Evolutionary conservation across 2,113 vertebrate genomes (phyloP).

Genomic region (Colius striatus): DNA sequence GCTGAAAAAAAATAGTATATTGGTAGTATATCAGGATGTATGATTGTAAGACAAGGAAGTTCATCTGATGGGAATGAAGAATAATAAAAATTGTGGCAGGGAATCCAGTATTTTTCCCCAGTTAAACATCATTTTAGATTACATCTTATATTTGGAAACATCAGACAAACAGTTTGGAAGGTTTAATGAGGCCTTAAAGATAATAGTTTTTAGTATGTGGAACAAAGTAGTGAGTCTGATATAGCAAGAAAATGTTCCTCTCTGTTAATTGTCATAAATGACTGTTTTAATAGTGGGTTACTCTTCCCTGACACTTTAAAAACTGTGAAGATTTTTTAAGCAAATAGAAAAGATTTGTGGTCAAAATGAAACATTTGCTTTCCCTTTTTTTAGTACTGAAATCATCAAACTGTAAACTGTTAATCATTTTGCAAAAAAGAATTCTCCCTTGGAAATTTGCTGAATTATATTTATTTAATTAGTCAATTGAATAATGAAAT

Average conservation of each 20-base stretch:
- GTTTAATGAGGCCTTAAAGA: not conserved
- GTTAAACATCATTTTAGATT: not conserved
- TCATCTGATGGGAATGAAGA: not conserved
- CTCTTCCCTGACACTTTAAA: conserved; percentile 26
- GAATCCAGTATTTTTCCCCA: not conserved
- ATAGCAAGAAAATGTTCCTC: not conserved
- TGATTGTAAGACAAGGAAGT: not conserved
- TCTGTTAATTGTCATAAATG: conserved; percentile 22
- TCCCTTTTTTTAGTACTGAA: not conserved
- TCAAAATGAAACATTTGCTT: conserved; percentile 31
- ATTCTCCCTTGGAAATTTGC: not conserved
- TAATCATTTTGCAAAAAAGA: not conserved
- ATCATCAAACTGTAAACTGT: not conserved
- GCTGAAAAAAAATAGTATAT: not conserved
- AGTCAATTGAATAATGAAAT: not conserved
- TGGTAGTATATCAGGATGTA: not conserved
- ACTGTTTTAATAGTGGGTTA: not conserved
- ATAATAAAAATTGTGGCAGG: not conserved
- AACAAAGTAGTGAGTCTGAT: not conserved
- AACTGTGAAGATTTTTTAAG: not conserved
- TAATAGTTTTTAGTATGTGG: not conserved
- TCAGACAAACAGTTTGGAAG: not conserved
- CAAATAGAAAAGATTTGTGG: conserved; percentile 1
- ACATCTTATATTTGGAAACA: not conserved
- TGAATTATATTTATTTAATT: not conserved